Percentiles rank a stretch among this genome's conserved stretches.
phyloP scores from a whole-genome alignment of 2,888 invertebrate species.

The Nysson spinosus region DNA sequence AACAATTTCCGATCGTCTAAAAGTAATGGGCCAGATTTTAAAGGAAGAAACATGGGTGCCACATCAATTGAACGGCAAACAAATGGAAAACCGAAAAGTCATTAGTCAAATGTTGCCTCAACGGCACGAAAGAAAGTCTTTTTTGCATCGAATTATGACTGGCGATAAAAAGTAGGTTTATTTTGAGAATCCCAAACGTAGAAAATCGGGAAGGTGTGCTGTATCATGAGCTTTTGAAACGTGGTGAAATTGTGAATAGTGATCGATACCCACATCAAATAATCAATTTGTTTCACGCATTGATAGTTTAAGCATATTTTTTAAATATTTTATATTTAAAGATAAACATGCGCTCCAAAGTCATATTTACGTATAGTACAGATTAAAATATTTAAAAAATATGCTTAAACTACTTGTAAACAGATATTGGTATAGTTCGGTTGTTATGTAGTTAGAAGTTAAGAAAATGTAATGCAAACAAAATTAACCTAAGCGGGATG shows the following conservation, averaged over 20 bases:
- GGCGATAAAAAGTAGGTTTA: conserved; percentile 45
- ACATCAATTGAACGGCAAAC: neutral
- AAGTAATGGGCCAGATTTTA: conserved; percentile 1
- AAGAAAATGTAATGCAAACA: no score
- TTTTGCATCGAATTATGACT: conserved; percentile 42
- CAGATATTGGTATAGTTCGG: no score
- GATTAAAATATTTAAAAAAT: no score
- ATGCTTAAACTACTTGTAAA: no score
- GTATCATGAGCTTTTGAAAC: conserved; percentile 19
- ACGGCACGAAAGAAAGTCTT: conserved; percentile 34
- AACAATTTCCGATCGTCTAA: neutral
- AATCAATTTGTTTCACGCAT: no score
- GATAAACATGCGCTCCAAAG: no score
- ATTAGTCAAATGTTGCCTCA: conserved; percentile 11
- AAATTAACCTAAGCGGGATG: no score
- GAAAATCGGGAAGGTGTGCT: conserved; percentile 15
- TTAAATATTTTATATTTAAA: no score
- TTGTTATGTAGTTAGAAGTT: no score
- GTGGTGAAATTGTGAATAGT: conserved; percentile 10
- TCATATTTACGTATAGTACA: no score
- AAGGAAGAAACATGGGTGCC: conserved; percentile 9
- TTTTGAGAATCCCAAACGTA: conserved; percentile 41
- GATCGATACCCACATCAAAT: no score
- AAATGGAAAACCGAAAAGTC: conserved; percentile 2
- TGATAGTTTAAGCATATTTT: no score